Evolutionary conservation across 2,888 invertebrate species (phyloP), one percentile per base, ranked within the genome.

Genomic region (Athalia cordata): DNA sequence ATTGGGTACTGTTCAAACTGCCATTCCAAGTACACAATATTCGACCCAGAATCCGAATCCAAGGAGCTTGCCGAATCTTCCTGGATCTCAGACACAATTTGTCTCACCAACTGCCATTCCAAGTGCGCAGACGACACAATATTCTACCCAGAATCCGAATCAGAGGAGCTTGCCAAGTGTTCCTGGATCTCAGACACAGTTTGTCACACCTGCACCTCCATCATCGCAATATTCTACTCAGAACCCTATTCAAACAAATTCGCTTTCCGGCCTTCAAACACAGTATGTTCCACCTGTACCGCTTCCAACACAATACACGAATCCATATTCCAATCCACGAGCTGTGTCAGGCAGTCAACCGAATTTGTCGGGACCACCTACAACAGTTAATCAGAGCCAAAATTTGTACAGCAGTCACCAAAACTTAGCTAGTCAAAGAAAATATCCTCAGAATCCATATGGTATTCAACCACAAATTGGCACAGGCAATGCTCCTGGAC

Each of bases 351-450:
- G 79, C 49, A 80, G 80, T 77, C 80, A 81, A 13, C 62, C 77
- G 75, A 81, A 80, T 61, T 68, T 67, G 5, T 61, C 79, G 45
- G 77, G 79, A 59, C 50, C 79, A 47, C 77, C 70, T 64, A 76
- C n/a, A 66, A 13, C 68, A 0, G 15, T 72, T 5, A 83, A 81
- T 64, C 81, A 80, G 29, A 59, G 80, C 49, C 83, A 84, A 57
- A 83, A 80, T 55, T 59, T 77, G 49, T 83, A 82, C 74, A 82
- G 80, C 78, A 84, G 79, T 77, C 85, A 85, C 79, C 86, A 85
- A 80, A 87, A 84, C 81, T 82, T 85, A 81, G 77, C 84, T 83
- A 86, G 86, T 83, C 87, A 87, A 81, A 84, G 84, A 80, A 86
- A 84, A 78, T 86, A 88, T 81, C 83, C 85, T 1, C 85, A 83